Evolutionary conservation across 1,140 invertebrate genomes (phyloP).

Genomic region (Heliothis subflexa): DNA sequence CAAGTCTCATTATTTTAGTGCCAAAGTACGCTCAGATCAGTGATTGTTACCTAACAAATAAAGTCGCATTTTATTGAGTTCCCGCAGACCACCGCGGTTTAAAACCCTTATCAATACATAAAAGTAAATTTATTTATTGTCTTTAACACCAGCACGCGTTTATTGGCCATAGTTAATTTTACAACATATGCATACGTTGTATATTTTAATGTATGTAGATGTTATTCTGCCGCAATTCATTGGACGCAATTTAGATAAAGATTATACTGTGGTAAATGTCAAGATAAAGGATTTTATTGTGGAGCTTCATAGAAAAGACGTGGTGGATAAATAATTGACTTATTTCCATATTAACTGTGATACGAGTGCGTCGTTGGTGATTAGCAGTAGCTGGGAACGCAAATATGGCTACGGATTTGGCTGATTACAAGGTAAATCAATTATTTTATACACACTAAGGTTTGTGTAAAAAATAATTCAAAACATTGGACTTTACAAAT

Average conservation of each 20-base stretch:
- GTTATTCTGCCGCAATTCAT: slow-evolving; percentile 63
- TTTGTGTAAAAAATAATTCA: slow-evolving; percentile 1
- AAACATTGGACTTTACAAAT: slow-evolving; percentile 12
- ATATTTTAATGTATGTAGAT: slow-evolving; percentile 48
- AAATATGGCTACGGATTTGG: slow-evolving; percentile 65
- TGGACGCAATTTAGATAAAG: slow-evolving; percentile 80
- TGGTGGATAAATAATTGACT: slow-evolving; percentile 55
- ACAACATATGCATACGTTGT: slow-evolving; percentile 61
- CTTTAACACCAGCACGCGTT: slow-evolving; percentile 48
- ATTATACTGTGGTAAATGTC: slow-evolving; percentile 70
- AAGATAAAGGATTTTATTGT: slow-evolving; percentile 80
- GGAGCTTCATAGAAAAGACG: slow-evolving; percentile 69
- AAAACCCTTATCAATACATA: slow-evolving; percentile 62
- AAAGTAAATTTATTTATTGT: slow-evolving; percentile 75
- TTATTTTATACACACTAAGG: background rate
- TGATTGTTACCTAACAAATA: slow-evolving; percentile 43
- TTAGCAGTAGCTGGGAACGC: slow-evolving; percentile 28
- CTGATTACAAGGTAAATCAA: slow-evolving; percentile 65
- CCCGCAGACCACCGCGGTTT: slow-evolving; percentile 54
- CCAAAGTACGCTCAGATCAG: slow-evolving; percentile 59
- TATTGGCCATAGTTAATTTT: slow-evolving; percentile 67
- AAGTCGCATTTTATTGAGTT: slow-evolving; percentile 55
- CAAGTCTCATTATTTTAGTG: slow-evolving; percentile 52
- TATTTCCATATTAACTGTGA: slow-evolving; percentile 64
- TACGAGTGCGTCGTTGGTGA: slow-evolving; percentile 54